phyloP scores from a whole-genome alignment of 2,113 vertebrate genomes.

The Strix uralensis region DNA sequence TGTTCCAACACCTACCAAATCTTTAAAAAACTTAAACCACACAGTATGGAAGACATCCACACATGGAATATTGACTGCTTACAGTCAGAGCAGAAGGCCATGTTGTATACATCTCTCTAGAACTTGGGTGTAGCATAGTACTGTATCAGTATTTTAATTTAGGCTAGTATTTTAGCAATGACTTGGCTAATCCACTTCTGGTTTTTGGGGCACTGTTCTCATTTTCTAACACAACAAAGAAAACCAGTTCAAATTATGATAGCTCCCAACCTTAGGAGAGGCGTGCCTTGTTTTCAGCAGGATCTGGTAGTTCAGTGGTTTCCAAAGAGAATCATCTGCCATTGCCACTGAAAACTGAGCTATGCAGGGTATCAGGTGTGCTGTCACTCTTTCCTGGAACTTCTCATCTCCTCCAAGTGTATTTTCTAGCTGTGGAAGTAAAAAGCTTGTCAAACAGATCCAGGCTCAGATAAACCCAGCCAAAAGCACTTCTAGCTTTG shows the following conservation, averaged over 20 bases:
- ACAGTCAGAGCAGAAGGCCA: background rate
- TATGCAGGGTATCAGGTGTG: conserved; percentile 86
- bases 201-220: background rate
- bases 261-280: conserved; percentile 81
- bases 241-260: background rate
- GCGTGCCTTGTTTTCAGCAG: conserved; percentile 88
- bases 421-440: conserved; percentile 86
- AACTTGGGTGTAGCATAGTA: background rate
- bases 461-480: background rate
- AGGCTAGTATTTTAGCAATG: background rate
- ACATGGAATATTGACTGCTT: background rate
- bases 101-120: background rate
- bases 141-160: background rate
- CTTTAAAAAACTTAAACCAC: background rate
- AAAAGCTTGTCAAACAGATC: background rate
- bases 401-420: conserved; percentile 80
- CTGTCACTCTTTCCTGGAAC: conserved; percentile 81
- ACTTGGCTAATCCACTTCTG: background rate
- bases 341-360: conserved; percentile 90
- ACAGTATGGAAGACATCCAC: background rate
- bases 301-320: conserved; percentile 92
- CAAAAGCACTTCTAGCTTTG: background rate
- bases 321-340: conserved; percentile 92
- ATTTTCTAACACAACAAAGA: background rate
- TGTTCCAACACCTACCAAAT: background rate